Evolutionary conservation across 2,113 vertebrate species (phyloP).

Genomic region (Pseudopodoces humilis): DNA sequence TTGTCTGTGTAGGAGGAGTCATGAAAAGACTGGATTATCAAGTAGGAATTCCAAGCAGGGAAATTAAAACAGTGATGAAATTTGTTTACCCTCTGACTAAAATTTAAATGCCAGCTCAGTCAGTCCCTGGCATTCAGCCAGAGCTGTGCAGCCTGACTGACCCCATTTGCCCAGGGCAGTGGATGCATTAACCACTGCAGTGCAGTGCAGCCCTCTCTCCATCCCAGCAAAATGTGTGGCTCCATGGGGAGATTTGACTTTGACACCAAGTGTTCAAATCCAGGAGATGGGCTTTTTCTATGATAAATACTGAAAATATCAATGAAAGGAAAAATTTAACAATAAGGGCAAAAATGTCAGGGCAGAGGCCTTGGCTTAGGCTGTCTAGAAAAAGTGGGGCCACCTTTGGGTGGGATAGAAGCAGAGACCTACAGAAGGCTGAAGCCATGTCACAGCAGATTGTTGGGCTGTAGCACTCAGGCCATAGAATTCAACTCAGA

Average conservation of each 20-base stretch:
- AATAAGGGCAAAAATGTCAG: not conserved
- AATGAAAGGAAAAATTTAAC: not conserved
- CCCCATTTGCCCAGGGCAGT: not conserved
- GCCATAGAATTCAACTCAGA: not conserved
- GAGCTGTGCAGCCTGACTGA: not conserved
- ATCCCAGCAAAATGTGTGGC: not conserved
- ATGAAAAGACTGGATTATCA: not conserved
- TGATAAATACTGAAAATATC: not conserved
- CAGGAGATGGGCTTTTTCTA: not conserved
- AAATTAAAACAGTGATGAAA: not conserved
- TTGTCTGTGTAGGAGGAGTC: not conserved
- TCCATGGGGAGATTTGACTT: not conserved
- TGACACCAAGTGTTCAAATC: not conserved
- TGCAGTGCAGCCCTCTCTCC: not conserved
- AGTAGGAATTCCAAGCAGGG: slow-evolving; percentile 3
- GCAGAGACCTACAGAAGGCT: not conserved
- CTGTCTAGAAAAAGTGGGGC: not conserved
- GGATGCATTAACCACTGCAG: not conserved
- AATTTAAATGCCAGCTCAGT: not conserved
- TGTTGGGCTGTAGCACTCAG: not conserved
- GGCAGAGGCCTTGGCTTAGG: not conserved
- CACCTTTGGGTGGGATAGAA: not conserved
- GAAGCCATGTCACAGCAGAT: not conserved
- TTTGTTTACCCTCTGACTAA: not conserved
- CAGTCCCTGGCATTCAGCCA: not conserved